These are phyloP conservation scores for Intellagama lesueurii DNA, from an alignment of 2,797 vertebrate genomes.

Conservation along the genomic window DNA sequence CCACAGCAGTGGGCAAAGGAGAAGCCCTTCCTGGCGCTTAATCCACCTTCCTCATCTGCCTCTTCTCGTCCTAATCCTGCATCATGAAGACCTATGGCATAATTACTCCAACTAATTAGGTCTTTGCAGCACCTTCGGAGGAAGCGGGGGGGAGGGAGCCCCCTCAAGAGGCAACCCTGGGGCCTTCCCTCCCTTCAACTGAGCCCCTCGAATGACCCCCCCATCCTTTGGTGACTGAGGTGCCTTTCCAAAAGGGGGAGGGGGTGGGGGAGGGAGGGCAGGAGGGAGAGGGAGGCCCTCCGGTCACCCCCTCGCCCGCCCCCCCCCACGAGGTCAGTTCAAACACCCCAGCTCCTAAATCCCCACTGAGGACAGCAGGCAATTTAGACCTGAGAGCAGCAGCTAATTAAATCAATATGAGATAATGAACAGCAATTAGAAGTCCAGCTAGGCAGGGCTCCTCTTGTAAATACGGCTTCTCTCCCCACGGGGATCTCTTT, in stretches of 20 bases:
- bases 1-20: neutral
- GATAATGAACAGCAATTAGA: conserved; percentile 99
- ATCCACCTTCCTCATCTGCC: conserved; percentile 50
- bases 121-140: conserved; percentile 25
- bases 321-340: conserved; percentile 63
- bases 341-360: conserved; percentile 62
- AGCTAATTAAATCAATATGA: conserved; percentile 99
- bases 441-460: conserved; percentile 90
- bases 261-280: neutral
- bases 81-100: conserved; percentile 68
- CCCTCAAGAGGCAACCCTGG: neutral
- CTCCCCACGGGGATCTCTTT: conserved; percentile 89
- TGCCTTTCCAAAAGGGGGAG: conserved; percentile 21
- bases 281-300: too few species aligned
- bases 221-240: conserved; percentile 66
- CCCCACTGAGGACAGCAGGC: conserved; percentile 87
- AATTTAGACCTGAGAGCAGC: conserved; percentile 89
- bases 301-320: neutral
- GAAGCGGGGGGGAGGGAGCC: conserved; percentile 37
- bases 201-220: conserved; percentile 34
- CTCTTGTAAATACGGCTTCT: conserved; percentile 90
- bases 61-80: conserved; percentile 51
- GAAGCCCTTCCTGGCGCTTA: neutral
- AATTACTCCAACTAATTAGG: conserved; percentile 80
- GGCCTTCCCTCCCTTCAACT: neutral